Evolutionary conservation across 1,140 invertebrate species (phyloP).

Genomic region (Sweltsa coloradensis): DNA sequence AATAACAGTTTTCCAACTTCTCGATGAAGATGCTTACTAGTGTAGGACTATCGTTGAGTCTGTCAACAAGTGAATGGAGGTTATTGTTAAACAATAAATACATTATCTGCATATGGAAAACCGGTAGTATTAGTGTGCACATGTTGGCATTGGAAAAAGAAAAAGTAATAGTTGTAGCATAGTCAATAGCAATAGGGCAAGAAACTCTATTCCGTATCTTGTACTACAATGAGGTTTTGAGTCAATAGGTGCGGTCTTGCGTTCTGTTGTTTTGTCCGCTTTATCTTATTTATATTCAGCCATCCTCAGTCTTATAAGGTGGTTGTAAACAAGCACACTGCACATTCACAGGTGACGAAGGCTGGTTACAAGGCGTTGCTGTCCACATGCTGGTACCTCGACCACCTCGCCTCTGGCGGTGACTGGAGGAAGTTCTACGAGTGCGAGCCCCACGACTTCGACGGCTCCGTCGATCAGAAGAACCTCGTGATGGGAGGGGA

Average conservation of each 20-base stretch:
- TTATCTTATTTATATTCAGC: not conserved
- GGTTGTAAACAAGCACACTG: conserved; percentile 18
- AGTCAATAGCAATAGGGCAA: not conserved
- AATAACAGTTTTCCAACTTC: too few species aligned
- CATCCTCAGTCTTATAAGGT: conserved; percentile 11
- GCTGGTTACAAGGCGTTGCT: conserved; percentile 50
- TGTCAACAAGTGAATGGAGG: too few species aligned
- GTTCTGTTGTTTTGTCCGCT: not conserved
- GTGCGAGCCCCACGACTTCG: conserved; percentile 60
- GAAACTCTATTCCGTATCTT: not conserved
- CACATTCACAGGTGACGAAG: conserved; percentile 38
- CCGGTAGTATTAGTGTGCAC: too few species aligned
- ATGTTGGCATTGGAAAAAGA: too few species aligned
- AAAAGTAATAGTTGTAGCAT: not conserved
- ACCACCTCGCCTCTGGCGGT: conserved; percentile 51
- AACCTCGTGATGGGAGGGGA: conserved; percentile 69
- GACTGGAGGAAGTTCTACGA: conserved; percentile 69
- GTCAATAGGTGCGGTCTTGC: not conserved
- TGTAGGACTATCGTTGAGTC: too few species aligned
- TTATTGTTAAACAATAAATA: too few species aligned
- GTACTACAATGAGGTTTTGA: not conserved
- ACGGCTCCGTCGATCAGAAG: conserved; percentile 29
- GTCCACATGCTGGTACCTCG: conserved; percentile 78
- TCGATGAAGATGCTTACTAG: too few species aligned
- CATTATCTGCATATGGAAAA: too few species aligned